Conservation (phyloP, 2,888 invertebrate genomes). For the Anodontia alba region DNA sequence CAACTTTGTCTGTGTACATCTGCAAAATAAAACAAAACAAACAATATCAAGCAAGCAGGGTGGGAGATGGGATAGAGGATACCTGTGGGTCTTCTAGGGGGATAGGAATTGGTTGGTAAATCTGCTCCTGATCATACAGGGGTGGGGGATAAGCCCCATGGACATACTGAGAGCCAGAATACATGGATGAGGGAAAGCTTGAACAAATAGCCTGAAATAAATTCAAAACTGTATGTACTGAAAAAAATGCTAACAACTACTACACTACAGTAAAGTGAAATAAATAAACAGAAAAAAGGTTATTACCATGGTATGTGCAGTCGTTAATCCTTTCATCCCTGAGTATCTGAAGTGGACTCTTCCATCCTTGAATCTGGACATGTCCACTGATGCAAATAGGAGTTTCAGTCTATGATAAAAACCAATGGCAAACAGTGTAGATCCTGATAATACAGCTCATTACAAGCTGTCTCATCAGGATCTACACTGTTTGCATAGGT, state of each 20-base stretch:
- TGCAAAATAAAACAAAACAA: background rate
- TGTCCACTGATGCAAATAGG: too few species aligned
- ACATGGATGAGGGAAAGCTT: conserved; percentile 21
- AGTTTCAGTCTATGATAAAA: too few species aligned
- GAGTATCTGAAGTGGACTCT: too few species aligned
- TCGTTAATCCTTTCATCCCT: too few species aligned
- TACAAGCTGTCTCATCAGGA: too few species aligned
- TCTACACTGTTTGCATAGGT: too few species aligned
- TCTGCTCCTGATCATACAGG: conserved; percentile 48
- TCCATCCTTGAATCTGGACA: too few species aligned
- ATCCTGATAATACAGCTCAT: too few species aligned
- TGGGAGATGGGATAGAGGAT: conserved; percentile 27
- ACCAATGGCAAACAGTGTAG: too few species aligned
- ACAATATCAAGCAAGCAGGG: conserved; percentile 30
- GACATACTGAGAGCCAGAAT: conserved; percentile 38
- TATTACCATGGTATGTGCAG: too few species aligned
- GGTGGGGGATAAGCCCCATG: conserved; percentile 41
- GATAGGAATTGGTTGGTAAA: conserved; percentile 54
- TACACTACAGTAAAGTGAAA: background rate
- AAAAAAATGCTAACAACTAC: background rate
- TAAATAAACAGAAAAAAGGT: too few species aligned
- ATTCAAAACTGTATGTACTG: background rate
- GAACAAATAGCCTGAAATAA: conserved; percentile 7
- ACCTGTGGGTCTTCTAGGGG: conserved; percentile 44
- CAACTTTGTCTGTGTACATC: too few species aligned